Evolutionary conservation across 2,888 invertebrate genomes (phyloP).

Genomic region (Dione vanillae): DNA sequence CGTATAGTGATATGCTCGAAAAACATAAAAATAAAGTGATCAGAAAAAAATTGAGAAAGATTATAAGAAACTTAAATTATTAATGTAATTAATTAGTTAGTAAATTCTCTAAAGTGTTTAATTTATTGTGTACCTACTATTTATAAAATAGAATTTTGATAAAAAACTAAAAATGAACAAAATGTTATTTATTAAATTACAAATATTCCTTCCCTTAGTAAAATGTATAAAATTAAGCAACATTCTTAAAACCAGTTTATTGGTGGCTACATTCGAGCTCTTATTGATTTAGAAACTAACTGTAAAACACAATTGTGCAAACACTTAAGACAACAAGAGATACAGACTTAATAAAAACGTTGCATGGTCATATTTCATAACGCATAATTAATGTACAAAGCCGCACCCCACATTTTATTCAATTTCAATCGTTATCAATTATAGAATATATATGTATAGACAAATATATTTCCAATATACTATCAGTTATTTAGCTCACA

Average conservation of each 20-base stretch:
- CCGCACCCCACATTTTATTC: background rate
- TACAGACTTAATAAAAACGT: background rate
- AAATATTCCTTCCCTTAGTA: background rate
- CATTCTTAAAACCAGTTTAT: too few species aligned
- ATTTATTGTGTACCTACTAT: background rate
- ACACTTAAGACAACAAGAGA: background rate
- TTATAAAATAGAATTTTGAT: too few species aligned
- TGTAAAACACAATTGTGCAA: background rate
- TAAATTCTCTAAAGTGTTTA: background rate
- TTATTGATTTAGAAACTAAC: background rate
- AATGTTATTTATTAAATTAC: too few species aligned
- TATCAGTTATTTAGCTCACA: background rate
- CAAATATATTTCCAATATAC: background rate
- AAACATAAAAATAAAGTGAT: constrained; percentile 66
- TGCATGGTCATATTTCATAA: background rate
- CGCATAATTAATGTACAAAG: background rate
- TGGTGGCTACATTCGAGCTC: too few species aligned
- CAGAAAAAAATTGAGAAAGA: constrained; percentile 56
- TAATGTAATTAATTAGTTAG: constrained; percentile 44
- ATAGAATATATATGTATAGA: background rate
- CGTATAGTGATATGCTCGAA: constrained; percentile 67
- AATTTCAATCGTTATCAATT: background rate
- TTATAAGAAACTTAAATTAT: constrained; percentile 56
- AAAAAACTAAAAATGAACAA: too few species aligned
- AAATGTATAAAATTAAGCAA: background rate